Conservation (phyloP, 2,888 invertebrate species). For the Watsonalla binaria region DNA sequence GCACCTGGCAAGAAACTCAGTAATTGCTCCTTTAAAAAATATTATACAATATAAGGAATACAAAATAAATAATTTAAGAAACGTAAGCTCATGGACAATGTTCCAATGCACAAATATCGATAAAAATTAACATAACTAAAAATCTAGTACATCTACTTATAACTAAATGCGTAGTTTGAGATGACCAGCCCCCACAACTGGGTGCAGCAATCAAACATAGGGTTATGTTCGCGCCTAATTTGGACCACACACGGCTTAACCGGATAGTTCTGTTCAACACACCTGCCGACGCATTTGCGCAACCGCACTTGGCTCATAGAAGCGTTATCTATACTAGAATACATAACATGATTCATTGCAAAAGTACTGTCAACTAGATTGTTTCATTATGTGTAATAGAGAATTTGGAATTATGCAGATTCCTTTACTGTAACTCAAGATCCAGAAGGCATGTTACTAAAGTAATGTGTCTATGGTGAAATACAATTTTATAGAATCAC, state of each 20-base stretch:
- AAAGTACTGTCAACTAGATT: constrained; percentile 7
- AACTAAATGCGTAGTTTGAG: too few species aligned
- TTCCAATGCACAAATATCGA: too few species aligned
- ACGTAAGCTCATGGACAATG: too few species aligned
- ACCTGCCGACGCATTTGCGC: constrained; percentile 27
- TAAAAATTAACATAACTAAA: too few species aligned
- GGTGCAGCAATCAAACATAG: background rate
- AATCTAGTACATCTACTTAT: too few species aligned
- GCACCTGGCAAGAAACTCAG: too few species aligned
- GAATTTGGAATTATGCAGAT: background rate
- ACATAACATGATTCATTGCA: constrained; percentile 22
- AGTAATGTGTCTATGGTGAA: too few species aligned
- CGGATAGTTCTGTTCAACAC: constrained; percentile 15
- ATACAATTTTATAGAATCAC: too few species aligned
- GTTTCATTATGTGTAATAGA: background rate
- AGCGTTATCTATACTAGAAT: constrained; percentile 27
- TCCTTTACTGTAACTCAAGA: background rate
- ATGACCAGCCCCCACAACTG: too few species aligned
- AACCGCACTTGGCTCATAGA: constrained; percentile 23
- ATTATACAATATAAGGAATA: too few species aligned
- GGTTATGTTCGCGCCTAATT: background rate
- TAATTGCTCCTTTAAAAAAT: too few species aligned
- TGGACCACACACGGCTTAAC: constrained; percentile 8
- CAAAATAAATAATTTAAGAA: too few species aligned
- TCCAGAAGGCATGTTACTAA: background rate